Evolutionary conservation across 2,888 invertebrate species (phyloP).

Genomic region (Drosophila paracracens): DNA sequence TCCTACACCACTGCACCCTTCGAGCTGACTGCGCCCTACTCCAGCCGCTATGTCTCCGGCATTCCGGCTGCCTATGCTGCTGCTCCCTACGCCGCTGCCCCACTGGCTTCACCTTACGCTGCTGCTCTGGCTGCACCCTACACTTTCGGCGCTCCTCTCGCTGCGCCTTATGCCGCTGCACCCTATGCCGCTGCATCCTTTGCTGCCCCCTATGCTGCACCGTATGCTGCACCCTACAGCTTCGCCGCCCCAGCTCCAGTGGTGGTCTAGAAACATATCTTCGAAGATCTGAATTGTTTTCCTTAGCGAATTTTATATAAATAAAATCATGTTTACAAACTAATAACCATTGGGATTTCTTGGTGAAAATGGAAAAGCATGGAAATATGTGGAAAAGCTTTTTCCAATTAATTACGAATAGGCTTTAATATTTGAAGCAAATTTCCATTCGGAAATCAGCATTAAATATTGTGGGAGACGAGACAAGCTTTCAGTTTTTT

Average conservation of each 20-base stretch:
- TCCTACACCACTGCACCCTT: slow-evolving; percentile 83
- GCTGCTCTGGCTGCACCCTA: slow-evolving; percentile 45
- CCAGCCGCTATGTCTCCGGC: slow-evolving; percentile 81
- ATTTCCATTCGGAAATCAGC: neutral
- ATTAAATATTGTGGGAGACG: neutral
- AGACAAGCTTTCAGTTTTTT: neutral
- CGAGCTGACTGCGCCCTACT: slow-evolving; percentile 74
- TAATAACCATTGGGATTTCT: neutral
- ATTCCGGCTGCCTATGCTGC: slow-evolving; percentile 66
- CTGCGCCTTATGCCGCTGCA: slow-evolving; percentile 48
- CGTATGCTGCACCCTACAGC: slow-evolving; percentile 54
- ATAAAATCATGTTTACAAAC: slow-evolving; percentile 41
- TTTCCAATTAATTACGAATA: neutral
- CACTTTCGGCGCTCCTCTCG: slow-evolving; percentile 32
- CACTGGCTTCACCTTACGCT: slow-evolving; percentile 21
- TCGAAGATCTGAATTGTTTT: slow-evolving; percentile 11
- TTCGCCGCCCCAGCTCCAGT: slow-evolving; percentile 62
- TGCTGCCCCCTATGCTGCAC: slow-evolving; percentile 46
- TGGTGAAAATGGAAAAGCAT: neutral
- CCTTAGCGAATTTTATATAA: slow-evolving; percentile 36
- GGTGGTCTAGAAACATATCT: slow-evolving; percentile 48
- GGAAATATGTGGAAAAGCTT: neutral
- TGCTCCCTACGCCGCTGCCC: slow-evolving; percentile 49
- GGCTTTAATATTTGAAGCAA: neutral
- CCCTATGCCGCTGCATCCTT: slow-evolving; percentile 37